Conservation (phyloP, 2,888 invertebrate species). For the Agonopterix arenella region DNA sequence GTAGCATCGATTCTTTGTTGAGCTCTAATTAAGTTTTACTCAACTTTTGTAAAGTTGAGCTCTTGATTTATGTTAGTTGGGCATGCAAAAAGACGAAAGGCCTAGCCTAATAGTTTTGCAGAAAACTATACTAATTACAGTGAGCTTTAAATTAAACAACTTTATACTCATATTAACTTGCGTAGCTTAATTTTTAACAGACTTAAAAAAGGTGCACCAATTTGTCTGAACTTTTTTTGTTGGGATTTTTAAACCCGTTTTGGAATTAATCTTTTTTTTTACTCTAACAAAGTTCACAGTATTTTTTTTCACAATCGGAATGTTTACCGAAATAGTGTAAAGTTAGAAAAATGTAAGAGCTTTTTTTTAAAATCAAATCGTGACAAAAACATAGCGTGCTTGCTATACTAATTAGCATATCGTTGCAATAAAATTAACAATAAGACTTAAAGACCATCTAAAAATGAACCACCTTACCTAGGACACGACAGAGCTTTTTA, state of each 20-base stretch:
- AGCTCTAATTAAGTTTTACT: neutral
- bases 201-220: too few relatives aligned
- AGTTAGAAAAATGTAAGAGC: neutral
- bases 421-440: slow-evolving; percentile 4
- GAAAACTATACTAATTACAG: too few relatives aligned
- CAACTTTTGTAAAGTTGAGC: neutral
- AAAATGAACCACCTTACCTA: too few relatives aligned
- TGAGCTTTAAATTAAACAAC: too few relatives aligned
- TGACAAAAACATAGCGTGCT: slow-evolving; percentile 6
- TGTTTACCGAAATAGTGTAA: neutral
- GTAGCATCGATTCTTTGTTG: neutral
- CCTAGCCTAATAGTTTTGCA: too few relatives aligned
- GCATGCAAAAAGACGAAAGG: neutral
- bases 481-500: too few relatives aligned
- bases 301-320: neutral
- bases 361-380: neutral
- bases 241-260: too few relatives aligned
- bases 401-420: slow-evolving; percentile 4
- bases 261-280: too few relatives aligned
- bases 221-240: too few relatives aligned
- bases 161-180: too few relatives aligned
- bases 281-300: too few relatives aligned
- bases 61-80: neutral
- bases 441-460: neutral
- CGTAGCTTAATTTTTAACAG: too few relatives aligned